Evolutionary conservation across 2,797 vertebrate genomes (phyloP).

Genomic region (Tapirus indicus): DNA sequence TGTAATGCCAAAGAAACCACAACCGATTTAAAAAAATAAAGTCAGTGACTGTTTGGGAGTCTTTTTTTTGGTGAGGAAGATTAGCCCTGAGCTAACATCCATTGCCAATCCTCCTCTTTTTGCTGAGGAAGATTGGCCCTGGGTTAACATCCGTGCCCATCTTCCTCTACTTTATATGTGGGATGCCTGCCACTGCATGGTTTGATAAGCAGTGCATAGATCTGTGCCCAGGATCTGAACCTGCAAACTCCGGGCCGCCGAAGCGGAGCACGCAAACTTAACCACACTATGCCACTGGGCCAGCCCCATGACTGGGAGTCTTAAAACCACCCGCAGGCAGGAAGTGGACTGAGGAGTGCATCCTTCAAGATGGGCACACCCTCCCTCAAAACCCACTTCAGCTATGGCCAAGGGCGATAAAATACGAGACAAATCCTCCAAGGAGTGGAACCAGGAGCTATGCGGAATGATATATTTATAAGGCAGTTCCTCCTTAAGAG

Average conservation of each 20-base stretch:
- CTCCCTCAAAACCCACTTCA: background rate
- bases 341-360: background rate
- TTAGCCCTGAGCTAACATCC: too few relatives aligned
- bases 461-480: background rate
- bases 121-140: too few relatives aligned
- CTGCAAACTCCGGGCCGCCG: too few relatives aligned
- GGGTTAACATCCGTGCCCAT: too few relatives aligned
- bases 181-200: too few relatives aligned
- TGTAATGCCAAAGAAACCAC: background rate
- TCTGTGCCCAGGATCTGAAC: too few relatives aligned
- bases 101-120: too few relatives aligned
- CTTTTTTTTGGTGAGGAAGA: too few relatives aligned
- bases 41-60: background rate
- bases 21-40: background rate
- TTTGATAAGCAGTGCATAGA: too few relatives aligned
- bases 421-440: background rate
- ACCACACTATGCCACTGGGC: too few relatives aligned
- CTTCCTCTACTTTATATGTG: too few relatives aligned
- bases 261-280: too few relatives aligned
- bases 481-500: background rate
- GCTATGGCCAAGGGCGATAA: background rate
- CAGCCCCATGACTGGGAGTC: background rate
- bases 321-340: background rate
- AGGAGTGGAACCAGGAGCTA: background rate
- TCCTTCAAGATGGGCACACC: background rate